Evolutionary conservation across 1,140 invertebrate genomes (phyloP).

Genomic region (Drepana arcuata): DNA sequence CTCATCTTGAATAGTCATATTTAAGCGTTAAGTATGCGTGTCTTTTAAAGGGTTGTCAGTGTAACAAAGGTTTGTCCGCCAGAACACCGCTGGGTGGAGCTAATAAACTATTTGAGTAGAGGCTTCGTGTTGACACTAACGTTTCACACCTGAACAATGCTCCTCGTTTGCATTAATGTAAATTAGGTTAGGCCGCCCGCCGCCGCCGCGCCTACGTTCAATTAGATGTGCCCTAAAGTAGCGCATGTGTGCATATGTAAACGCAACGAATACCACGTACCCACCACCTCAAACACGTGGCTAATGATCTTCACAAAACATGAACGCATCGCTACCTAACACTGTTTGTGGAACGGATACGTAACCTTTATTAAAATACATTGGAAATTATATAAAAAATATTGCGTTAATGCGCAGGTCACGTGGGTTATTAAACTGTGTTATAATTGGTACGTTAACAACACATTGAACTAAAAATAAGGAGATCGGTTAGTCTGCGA

Average conservation of each 20-base stretch:
- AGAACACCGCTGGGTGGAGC: conserved; percentile 61
- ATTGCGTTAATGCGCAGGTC: too few species aligned
- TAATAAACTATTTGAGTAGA: conserved; percentile 69
- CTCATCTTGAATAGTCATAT: conserved; percentile 36
- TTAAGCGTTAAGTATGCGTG: conserved; percentile 51
- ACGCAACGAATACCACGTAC: conserved; percentile 44
- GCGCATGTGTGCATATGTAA: conserved; percentile 51
- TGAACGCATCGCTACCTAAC: too few species aligned
- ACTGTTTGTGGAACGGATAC: too few species aligned
- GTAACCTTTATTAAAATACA: too few species aligned
- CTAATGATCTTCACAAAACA: conserved; percentile 30
- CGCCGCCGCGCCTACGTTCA: conserved; percentile 61
- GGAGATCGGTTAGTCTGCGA: conserved; percentile 18
- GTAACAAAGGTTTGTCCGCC: conserved; percentile 56
- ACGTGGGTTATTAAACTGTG: too few species aligned
- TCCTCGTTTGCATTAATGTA: conserved; percentile 71
- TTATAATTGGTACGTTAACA: conserved; percentile 7
- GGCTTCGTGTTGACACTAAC: conserved; percentile 65
- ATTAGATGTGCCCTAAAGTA: conserved; percentile 61
- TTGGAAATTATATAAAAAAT: too few species aligned
- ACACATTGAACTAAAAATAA: conserved; percentile 30
- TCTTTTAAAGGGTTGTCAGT: conserved; percentile 54
- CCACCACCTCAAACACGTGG: conserved; percentile 35
- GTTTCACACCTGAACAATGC: conserved; percentile 71
- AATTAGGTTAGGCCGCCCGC: conserved; percentile 62